phyloP scores from a whole-genome alignment of 2,888 invertebrate species.

The Ectropis crepuscularia region DNA sequence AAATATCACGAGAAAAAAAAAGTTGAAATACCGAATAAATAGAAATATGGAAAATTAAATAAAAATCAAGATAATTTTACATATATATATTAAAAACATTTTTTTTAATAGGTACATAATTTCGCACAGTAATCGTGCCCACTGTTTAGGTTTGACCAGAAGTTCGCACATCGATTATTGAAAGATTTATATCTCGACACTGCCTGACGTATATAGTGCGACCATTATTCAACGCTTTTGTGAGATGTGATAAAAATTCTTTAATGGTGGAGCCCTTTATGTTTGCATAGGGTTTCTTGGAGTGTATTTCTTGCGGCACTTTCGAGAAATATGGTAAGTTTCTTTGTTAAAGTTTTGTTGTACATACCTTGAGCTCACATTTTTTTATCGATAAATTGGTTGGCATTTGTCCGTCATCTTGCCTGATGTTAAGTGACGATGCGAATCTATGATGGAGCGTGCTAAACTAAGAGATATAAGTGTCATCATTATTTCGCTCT shows the following conservation, averaged over 20 bases:
- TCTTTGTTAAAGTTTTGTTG: not conserved
- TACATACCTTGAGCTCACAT: not conserved
- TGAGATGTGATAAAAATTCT: conserved; percentile 64
- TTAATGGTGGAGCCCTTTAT: conserved; percentile 47
- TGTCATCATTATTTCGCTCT: not conserved
- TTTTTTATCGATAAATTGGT: no score
- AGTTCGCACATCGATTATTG: conserved; percentile 72
- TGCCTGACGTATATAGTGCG: conserved; percentile 65
- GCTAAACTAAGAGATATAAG: no score
- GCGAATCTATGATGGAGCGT: no score
- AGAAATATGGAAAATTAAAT: no score
- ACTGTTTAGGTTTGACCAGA: conserved; percentile 15
- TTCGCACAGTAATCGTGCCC: not conserved
- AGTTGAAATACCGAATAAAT: no score
- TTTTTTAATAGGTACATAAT: not conserved
- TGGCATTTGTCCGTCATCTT: no score
- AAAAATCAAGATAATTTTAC: no score
- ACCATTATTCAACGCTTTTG: conserved; percentile 78
- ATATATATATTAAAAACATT: no score
- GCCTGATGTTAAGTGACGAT: no score
- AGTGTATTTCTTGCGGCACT: conserved; percentile 12
- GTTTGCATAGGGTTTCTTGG: conserved; percentile 26
- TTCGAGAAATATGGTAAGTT: conserved; percentile 7
- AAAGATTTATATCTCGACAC: conserved; percentile 79
- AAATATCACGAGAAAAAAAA: no score